Base-by-base conservation (phyloP, 2,888 invertebrate genomes). In the Drosophila leonis region DNA sequence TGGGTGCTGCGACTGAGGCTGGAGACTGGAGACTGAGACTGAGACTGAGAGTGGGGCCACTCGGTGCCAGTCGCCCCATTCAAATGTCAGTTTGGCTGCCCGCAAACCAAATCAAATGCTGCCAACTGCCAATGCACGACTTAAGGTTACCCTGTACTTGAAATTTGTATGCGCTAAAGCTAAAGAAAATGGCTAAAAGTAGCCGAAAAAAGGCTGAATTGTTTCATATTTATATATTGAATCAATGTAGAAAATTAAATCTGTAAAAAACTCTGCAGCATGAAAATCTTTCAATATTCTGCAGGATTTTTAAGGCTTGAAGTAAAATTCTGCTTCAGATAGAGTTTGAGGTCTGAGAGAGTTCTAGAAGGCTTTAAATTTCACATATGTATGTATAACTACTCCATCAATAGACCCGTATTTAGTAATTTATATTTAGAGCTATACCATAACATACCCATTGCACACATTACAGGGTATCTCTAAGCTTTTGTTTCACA, bases 51-150 rank as follows among this genome's bases (percentile, higher is more conserved):
- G 41, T 66, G 79, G 77, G 51, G 75, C 68, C 65, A 46, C 29
- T 67, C 70, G 73, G 83, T 88, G 80, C 83, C 83, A 85, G 88
- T 68, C 86, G 78, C 81, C 83, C 90, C 89, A 88, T 90, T 90
- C 89, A 90, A 90, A 90, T 88, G 88, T 88, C 88, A 90, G 78
- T 86, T 89, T 72, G 41, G 65, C 65, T 73, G 61, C 49, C 46
- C 68, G 35, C 65, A 29, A 51, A 41, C 55, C 24, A 66, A 65
- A 64, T 64, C 63, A 65, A 56, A 41, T n/a, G 44, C 27, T 42
- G 39, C 35, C n/a, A 48, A 10, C 9, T 48, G 8, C 8, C 33
- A 4, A 12, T 31, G 59, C 9, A 8, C 29, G 52, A 63, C 65
- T 20, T 1, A 8, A 0, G 44, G 35, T 24, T 70, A 65, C 62